phyloP scores from a whole-genome alignment of 2,888 invertebrate species.

The Erebia ligea region DNA sequence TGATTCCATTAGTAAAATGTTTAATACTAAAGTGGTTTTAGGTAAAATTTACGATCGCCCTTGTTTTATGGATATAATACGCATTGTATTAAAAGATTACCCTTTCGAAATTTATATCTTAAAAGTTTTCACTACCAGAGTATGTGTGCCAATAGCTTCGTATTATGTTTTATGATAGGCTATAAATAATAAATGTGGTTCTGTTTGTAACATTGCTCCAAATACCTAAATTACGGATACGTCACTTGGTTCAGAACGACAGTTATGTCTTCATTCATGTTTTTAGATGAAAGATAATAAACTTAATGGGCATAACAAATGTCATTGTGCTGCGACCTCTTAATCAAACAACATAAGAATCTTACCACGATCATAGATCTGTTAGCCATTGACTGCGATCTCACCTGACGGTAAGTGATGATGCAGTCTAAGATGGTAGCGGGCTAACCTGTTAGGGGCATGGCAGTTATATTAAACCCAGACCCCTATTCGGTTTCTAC shows the following conservation, averaged over 20 bases:
- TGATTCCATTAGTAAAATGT: slow-evolving; percentile 20
- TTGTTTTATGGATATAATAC: slow-evolving; percentile 29
- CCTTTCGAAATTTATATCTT: slow-evolving; percentile 39
- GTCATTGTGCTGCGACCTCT: not conserved
- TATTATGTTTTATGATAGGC: slow-evolving; percentile 64
- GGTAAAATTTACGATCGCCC: slow-evolving; percentile 36
- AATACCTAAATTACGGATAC: slow-evolving; percentile 36
- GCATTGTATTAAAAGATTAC: slow-evolving; percentile 35
- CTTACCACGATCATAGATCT: not conserved
- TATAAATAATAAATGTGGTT: slow-evolving; percentile 56
- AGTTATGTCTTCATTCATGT: slow-evolving; percentile 21
- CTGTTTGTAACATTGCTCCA: slow-evolving; percentile 43
- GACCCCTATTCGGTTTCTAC: no score
- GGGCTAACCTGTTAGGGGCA: no score
- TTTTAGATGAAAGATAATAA: slow-evolving; percentile 15
- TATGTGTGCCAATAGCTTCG: slow-evolving; percentile 67
- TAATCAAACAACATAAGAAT: not conserved
- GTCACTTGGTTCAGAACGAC: slow-evolving; percentile 18
- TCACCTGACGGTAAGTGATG: no score
- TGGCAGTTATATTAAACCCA: no score
- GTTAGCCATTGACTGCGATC: no score
- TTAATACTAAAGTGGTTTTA: slow-evolving; percentile 6
- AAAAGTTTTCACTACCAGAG: slow-evolving; percentile 42
- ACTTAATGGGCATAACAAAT: slow-evolving; percentile 4
- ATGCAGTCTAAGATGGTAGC: no score